Evolutionary conservation across 2,113 vertebrate genomes (phyloP).

Genomic region (Mirounga angustirostris): DNA sequence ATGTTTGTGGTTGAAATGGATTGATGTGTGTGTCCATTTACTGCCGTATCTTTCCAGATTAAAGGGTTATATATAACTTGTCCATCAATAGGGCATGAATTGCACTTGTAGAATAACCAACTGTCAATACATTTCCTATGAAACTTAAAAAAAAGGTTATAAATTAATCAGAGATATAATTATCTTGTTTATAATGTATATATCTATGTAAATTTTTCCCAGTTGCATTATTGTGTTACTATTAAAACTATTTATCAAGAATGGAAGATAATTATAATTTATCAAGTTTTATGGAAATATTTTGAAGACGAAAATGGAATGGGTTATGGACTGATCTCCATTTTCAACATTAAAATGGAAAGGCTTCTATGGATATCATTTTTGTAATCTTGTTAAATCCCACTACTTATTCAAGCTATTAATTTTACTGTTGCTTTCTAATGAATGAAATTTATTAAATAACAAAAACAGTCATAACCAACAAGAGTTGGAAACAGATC

Average conservation of each 20-base stretch:
- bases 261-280: background rate
- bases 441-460: slow-evolving; percentile 36
- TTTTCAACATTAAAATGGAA: slow-evolving; percentile 54
- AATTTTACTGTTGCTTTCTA: slow-evolving; percentile 40
- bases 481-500: background rate
- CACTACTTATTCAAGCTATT: background rate
- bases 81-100: slow-evolving; percentile 88
- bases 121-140: slow-evolving; percentile 87
- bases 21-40: slow-evolving; percentile 36
- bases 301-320: background rate
- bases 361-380: background rate
- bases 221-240: background rate
- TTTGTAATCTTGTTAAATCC: slow-evolving; percentile 25
- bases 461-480: background rate
- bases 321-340: background rate
- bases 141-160: slow-evolving; percentile 84
- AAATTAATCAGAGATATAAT: slow-evolving; percentile 43
- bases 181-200: background rate
- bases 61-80: slow-evolving; percentile 86
- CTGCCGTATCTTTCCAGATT: slow-evolving; percentile 71
- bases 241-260: slow-evolving; percentile 25
- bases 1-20: slow-evolving; percentile 8
- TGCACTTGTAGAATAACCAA: slow-evolving; percentile 83
- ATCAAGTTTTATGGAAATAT: slow-evolving; percentile 44
- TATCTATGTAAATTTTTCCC: background rate